Evolutionary conservation across 2,888 invertebrate genomes (phyloP).

Genomic region (Ochropacha duplaris): DNA sequence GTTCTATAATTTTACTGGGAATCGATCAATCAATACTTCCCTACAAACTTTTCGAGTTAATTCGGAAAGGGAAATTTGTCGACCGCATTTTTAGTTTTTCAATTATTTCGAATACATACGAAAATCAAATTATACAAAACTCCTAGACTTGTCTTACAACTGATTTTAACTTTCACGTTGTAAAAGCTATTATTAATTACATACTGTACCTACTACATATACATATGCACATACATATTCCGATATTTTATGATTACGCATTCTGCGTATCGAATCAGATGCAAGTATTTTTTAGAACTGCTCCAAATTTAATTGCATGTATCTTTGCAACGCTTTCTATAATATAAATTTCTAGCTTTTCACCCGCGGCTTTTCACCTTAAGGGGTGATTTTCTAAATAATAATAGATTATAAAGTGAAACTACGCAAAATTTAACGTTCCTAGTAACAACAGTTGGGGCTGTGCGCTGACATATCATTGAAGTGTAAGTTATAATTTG

Average conservation of each 20-base stretch:
- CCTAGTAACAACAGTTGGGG: no score
- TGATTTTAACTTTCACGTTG: not conserved
- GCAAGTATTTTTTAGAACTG: not conserved
- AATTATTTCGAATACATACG: not conserved
- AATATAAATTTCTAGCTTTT: not conserved
- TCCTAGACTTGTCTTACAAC: not conserved
- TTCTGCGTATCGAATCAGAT: not conserved
- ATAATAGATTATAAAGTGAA: no score
- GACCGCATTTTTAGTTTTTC: no score
- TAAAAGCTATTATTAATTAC: not conserved
- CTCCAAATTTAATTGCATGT: not conserved
- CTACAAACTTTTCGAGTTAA: not conserved
- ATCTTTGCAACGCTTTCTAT: not conserved
- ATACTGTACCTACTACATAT: no score
- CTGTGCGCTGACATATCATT: no score
- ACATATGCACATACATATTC: not conserved
- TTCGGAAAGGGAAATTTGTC: not conserved
- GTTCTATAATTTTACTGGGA: not conserved
- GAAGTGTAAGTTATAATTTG: no score
- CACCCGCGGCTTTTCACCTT: no score
- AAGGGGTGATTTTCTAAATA: no score
- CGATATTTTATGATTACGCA: not conserved
- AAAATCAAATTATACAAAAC: not conserved
- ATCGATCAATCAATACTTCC: not conserved
- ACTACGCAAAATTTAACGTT: no score